These are phyloP conservation scores for Sebastes ruberrimus DNA, from an alignment of 2,797 vertebrate genomes.

Conservation along the genomic window DNA sequence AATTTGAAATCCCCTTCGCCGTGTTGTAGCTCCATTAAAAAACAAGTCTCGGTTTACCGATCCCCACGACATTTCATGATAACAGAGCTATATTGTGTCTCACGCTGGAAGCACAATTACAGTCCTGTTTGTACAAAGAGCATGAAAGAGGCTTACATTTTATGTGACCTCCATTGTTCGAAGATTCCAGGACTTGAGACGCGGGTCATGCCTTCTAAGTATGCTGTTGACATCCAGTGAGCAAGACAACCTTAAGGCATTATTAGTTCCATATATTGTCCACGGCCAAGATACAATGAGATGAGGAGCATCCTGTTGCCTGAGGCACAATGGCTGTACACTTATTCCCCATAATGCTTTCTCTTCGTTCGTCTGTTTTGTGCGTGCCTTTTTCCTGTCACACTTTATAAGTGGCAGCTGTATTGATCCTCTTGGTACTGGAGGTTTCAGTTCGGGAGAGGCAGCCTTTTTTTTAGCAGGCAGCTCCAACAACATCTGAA, in stretches of 20 bases:
- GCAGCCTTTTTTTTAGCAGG: not conserved
- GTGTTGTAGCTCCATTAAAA: constrained; percentile 1
- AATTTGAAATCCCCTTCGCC: not conserved
- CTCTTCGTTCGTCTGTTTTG: not conserved
- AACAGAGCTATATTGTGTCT: not conserved
- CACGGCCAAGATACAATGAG: not conserved
- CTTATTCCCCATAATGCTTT: not conserved
- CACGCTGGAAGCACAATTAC: not conserved
- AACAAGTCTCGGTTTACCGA: not conserved
- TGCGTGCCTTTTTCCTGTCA: constrained; percentile 10
- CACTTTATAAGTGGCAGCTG: not conserved
- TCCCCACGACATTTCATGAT: constrained; percentile 3
- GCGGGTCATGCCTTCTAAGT: not conserved
- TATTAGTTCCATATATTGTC: constrained; percentile 33
- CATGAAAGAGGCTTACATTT: constrained; percentile 11
- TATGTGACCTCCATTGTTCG: constrained; percentile 25
- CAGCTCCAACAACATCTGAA: constrained; percentile 18
- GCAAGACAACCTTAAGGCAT: constrained; percentile 17
- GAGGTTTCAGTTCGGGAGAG: not conserved
- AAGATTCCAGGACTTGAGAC: constrained; percentile 3
- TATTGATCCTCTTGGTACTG: not conserved
- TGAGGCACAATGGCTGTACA: constrained; percentile 1
- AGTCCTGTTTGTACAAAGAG: constrained; percentile 25
- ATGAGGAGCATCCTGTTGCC: constrained; percentile 16
- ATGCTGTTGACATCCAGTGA: constrained; percentile 14